Evolutionary conservation across 1,140 invertebrate genomes (phyloP).

Genomic region (Pachyrhynchus sulphureomaculatus): DNA sequence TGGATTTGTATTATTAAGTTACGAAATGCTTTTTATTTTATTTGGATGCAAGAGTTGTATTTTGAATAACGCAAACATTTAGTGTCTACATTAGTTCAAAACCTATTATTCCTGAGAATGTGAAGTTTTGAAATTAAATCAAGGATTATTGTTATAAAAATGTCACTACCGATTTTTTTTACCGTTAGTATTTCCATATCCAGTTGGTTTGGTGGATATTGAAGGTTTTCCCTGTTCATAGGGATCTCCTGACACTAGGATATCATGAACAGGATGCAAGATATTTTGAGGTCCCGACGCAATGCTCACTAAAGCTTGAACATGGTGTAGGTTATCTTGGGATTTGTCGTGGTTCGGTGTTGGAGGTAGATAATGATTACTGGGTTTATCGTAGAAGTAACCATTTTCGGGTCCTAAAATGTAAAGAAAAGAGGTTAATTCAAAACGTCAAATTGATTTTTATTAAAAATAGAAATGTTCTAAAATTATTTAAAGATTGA

Average conservation of each 20-base stretch:
- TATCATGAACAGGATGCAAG: conserved; percentile 33
- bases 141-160: no score
- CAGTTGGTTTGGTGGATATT: not conserved
- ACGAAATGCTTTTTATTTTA: no score
- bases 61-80: no score
- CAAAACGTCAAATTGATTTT: not conserved
- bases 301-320: conserved; percentile 36
- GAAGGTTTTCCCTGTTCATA: not conserved
- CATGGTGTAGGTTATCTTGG: conserved; percentile 19
- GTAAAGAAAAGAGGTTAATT: not conserved
- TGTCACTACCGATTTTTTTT: no score
- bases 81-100: no score
- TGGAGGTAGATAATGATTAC: not conserved
- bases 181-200: not conserved
- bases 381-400: not conserved
- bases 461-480: no score
- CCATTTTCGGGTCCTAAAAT: not conserved
- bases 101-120: no score
- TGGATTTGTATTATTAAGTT: no score
- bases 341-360: not conserved
- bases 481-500: no score
- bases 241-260: conserved; percentile 26
- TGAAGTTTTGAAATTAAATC: no score
- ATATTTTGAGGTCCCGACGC: conserved; percentile 31
- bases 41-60: no score